Conservation (phyloP, 2,797 vertebrate species). For the Antrozous pallidus region DNA sequence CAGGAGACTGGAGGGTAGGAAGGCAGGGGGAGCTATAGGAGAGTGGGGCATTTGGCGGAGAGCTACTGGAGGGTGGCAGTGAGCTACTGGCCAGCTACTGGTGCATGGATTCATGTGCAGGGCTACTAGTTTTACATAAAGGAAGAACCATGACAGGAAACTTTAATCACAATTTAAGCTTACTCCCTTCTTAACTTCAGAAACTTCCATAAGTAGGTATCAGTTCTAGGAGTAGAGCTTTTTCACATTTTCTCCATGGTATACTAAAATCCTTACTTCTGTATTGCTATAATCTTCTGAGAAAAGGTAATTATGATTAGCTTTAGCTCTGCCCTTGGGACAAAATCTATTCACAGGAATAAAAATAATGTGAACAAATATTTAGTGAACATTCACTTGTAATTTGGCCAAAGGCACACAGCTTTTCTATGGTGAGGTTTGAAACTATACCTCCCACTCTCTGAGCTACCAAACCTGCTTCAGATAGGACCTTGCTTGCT, state of each 20-base stretch:
- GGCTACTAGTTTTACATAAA: constrained; percentile 10
- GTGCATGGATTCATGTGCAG: no score
- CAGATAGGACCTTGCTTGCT: not conserved
- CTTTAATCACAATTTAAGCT: not conserved
- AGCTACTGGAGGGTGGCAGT: no score
- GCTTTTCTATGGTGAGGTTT: not conserved
- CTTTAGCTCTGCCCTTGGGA: not conserved
- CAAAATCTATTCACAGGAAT: not conserved
- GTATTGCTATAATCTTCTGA: not conserved
- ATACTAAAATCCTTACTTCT: not conserved
- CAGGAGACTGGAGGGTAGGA: no score
- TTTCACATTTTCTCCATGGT: constrained; percentile 17
- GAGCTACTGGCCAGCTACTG: no score
- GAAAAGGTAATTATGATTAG: not conserved
- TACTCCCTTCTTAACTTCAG: constrained; percentile 44
- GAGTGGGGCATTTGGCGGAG: no score
- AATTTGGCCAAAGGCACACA: not conserved
- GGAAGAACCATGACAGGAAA: not conserved
- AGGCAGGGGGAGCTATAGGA: no score
- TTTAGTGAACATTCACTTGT: not conserved
- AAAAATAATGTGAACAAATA: not conserved
- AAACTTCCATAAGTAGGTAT: constrained; percentile 32
- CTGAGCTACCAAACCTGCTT: not conserved
- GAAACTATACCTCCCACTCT: not conserved
- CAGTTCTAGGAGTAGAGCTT: not conserved